Evolutionary conservation across 2,113 vertebrate genomes (phyloP), one percentile per base, ranked within the genome.

Genomic region (Chaetops frenatus): DNA sequence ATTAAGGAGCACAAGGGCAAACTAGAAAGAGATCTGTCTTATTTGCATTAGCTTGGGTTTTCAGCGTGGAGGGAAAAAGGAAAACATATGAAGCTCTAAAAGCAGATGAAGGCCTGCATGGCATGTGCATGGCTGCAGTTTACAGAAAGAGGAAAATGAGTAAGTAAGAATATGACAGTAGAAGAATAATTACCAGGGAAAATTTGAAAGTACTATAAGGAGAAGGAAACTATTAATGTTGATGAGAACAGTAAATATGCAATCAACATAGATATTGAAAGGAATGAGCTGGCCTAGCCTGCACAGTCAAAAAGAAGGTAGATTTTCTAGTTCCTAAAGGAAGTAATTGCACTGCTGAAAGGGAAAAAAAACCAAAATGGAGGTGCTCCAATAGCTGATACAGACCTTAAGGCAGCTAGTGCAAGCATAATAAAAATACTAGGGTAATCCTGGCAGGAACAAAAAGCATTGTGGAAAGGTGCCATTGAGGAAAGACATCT

Each of bases 171-270:
- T 62, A 81, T 6, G 19, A 65, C 62, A 77, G 74, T 40, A 82
- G 45, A 93, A 81, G 38, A 88, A 76, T 69, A n/a, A 88, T 88
- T 94, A 86, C 25, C 28, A 73, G 28, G 42, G 57, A 64, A 95
- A 81, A 95, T 92, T 22, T 95, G 71, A 65, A 94, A 95, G 71
- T 81, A 76, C 83, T 83, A 92, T 94, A 92, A 57, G 82, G 33
- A 36, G 36, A 95, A 86, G 66, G 54, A 95, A 91, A 92, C 83
- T 57, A 92, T 86, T 88, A 95, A 94, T 31, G n/a, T 65, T 77
- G 80, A 91, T 92, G 80, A 83, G 83, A 88, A 66, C 28, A 45
- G 31, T 73, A 88, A 95, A 88, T 73, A 86, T 5, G 58, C 76
- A 94, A 92, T 88, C 82, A 90, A 82, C 82, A 88, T 5, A 77